These are phyloP conservation scores for Pachypanchax playfairii DNA, from an alignment of 2,113 vertebrate genomes.

Conservation along the genomic window DNA sequence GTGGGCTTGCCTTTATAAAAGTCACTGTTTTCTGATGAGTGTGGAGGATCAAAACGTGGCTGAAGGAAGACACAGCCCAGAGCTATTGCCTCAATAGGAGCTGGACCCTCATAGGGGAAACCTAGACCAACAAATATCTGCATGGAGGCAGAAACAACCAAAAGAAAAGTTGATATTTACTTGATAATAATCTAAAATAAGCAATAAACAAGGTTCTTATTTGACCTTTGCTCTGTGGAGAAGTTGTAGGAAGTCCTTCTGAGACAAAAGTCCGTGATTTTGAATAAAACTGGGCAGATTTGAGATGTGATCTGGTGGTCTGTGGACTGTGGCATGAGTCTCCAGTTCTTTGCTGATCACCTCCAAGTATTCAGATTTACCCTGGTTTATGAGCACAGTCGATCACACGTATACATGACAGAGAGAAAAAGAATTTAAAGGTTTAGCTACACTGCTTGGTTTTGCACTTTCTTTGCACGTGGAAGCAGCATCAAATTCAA, in stretches of 20 bases:
- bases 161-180: not conserved
- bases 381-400: conserved; percentile 43
- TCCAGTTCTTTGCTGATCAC: conserved; percentile 68
- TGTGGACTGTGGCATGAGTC: conserved; percentile 75
- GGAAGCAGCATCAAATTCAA: no score
- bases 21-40: conserved; percentile 69
- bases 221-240: conserved; percentile 74
- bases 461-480: no score
- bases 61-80: conserved; percentile 77
- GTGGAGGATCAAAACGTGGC: conserved; percentile 69
- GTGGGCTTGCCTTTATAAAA: conserved; percentile 80
- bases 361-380: conserved; percentile 69
- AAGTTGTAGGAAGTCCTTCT: conserved; percentile 68
- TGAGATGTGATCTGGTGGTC: conserved; percentile 45
- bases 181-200: not conserved
- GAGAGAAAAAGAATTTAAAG: not conserved
- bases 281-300: conserved; percentile 65
- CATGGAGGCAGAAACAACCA: not conserved
- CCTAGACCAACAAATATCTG: conserved; percentile 80
- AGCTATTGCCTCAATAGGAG: conserved; percentile 75
- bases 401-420: not conserved
- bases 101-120: conserved; percentile 79
- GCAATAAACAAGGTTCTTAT: not conserved
- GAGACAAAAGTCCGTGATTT: conserved; percentile 77
- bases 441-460: no score